Evolutionary conservation across 2,113 vertebrate species (phyloP).

Genomic region (Seriola aureovittata): DNA sequence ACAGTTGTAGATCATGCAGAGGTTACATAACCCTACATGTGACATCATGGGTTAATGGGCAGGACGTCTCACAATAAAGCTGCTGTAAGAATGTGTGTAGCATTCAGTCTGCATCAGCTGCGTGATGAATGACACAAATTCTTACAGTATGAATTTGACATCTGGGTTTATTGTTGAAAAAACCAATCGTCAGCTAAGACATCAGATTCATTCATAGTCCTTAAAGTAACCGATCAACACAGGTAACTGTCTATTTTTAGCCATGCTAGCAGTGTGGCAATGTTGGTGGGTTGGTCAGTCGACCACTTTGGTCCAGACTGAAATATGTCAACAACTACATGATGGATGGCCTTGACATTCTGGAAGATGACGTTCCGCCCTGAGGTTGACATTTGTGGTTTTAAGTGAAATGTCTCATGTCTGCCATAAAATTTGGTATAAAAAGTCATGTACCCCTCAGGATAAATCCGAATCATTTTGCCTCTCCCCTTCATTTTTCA

Average conservation of each 20-base stretch:
- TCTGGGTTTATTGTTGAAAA: neutral
- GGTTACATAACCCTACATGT: neutral
- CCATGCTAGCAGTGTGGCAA: neutral
- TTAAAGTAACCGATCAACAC: neutral
- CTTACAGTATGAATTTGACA: neutral
- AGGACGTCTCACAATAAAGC: neutral
- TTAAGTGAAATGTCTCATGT: neutral
- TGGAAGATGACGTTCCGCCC: neutral
- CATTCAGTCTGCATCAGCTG: too few relatives aligned
- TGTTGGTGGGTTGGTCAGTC: neutral
- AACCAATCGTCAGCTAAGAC: neutral
- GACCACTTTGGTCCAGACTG: neutral
- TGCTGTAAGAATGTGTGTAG: neutral
- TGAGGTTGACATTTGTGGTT: neutral
- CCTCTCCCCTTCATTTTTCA: neutral
- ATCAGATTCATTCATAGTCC: neutral
- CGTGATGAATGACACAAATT: neutral
- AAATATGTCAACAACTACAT: neutral
- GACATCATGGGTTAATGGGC: constrained; percentile 3
- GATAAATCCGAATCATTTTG: neutral
- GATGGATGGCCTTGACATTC: neutral
- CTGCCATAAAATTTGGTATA: neutral
- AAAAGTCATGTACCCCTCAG: neutral
- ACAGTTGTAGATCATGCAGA: constrained; percentile 16
- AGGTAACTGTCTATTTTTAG: neutral